phyloP scores from a whole-genome alignment of 2,113 vertebrate species.

The Leptocoma aspasia region DNA sequence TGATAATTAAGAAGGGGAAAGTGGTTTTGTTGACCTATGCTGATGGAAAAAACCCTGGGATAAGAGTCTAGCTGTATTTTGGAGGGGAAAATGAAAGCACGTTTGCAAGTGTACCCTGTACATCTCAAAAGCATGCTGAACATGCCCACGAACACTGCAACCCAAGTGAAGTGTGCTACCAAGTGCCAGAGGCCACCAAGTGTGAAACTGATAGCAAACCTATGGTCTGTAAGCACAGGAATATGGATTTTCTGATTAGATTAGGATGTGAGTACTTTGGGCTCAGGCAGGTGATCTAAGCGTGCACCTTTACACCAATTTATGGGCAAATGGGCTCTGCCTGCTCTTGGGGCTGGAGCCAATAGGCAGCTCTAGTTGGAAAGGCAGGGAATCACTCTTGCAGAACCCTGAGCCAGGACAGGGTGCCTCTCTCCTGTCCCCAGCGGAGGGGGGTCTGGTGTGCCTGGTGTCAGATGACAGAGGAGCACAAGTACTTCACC shows the following conservation, averaged over 20 bases:
- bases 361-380: not conserved
- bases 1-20: not conserved
- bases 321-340: not conserved
- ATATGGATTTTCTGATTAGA: not conserved
- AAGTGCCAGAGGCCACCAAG: not conserved
- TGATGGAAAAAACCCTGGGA: not conserved
- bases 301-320: accelerated
- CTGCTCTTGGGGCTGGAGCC: not conserved
- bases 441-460: not conserved
- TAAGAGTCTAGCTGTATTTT: not conserved
- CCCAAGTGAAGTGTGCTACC: not conserved
- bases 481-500: not conserved
- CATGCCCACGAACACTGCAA: not conserved
- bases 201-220: not conserved
- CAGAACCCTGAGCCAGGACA: not conserved
- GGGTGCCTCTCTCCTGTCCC: not conserved
- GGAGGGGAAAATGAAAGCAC: not conserved
- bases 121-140: not conserved
- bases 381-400: not conserved
- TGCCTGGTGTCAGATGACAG: not conserved
- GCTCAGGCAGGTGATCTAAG: not conserved
- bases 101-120: not conserved
- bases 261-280: not conserved
- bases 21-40: not conserved
- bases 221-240: not conserved